Evolutionary conservation across 1,140 invertebrate genomes (phyloP).

Genomic region (Hyposmocoma kahamanoa): DNA sequence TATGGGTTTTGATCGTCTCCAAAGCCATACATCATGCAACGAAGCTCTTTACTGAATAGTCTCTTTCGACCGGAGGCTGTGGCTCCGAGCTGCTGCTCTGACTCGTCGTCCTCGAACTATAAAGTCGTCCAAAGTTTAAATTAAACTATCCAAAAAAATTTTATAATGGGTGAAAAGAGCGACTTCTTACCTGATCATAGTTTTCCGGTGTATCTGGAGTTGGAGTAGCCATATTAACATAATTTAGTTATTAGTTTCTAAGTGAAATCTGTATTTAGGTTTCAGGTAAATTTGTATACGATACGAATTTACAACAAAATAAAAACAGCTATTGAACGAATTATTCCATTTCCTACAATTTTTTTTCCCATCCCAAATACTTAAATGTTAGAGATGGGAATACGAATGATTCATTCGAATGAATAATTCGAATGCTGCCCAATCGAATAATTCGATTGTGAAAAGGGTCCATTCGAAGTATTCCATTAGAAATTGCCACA

Average conservation of each 20-base stretch:
- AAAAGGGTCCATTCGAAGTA: too few species aligned
- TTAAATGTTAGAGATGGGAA: too few species aligned
- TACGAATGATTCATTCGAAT: too few species aligned
- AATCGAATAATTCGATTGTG: too few species aligned
- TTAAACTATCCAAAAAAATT: background rate
- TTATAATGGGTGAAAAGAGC: slow-evolving; percentile 1
- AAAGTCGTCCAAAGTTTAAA: background rate
- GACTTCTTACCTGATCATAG: slow-evolving; percentile 52
- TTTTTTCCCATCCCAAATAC: too few species aligned
- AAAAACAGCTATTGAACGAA: too few species aligned
- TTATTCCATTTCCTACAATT: too few species aligned
- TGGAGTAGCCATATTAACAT: slow-evolving; percentile 31
- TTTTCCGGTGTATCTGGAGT: slow-evolving; percentile 45
- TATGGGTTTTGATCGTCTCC: slow-evolving; percentile 99
- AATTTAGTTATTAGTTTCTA: background rate
- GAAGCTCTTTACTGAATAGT: slow-evolving; percentile 91
- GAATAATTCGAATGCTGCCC: too few species aligned
- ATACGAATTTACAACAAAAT: too few species aligned
- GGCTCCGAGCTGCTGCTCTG: slow-evolving; percentile 53
- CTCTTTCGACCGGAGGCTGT: slow-evolving; percentile 85
- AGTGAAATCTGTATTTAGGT: background rate
- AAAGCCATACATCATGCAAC: slow-evolving; percentile 99
- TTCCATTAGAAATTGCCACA: too few species aligned
- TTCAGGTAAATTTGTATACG: too few species aligned
- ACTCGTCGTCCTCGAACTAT: slow-evolving; percentile 60